Evolutionary conservation across 1,140 invertebrate species (phyloP), one percentile per base, ranked within the genome.

Genomic region (Polypedilum vanderplanki): DNA sequence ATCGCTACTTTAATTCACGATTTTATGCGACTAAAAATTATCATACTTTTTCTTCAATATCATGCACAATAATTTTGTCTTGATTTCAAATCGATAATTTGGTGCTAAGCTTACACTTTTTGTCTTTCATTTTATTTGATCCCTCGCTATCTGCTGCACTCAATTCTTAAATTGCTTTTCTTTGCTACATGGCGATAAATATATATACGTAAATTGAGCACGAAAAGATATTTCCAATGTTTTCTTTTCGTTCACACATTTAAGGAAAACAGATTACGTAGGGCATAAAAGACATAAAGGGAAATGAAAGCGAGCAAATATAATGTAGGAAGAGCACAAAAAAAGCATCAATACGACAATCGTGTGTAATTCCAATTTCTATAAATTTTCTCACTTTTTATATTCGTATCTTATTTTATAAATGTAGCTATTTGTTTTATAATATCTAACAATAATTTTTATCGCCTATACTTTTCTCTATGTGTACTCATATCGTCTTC

Each of bases 341-440:
- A 18, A 70, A 70, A 57, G n/a, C 15, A 57, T 57, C 46, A 57
- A 57, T 57, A 57, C n/a, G 24, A 33, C 46, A 57, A 20, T 70
- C 17, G 8, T 17, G n/a, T 57, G 46, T 57, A 57, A 57, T 70
- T 70, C 18, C 65, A 20, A 20, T 70, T 70, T 70, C 65, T 18
- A 70, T 70, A 70, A 70, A 70, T 70, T 70, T 22, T 70, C 65
- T n/a, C 4, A 70, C 10, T 7, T 33, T 5, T 33, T 33, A 3
- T 33, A 33, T 33, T 33, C 24, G 24, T n/a, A 70, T 70, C 20
- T 70, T 70, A 70, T 70, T 17, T 70, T 70, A 70, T 70, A 70
- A 70, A 70, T 70, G 65, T 70, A 70, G 65, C 20, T 70, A 70
- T 70, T 70, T 70, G 65, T 70, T 70, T 70, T 70, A 70, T 70